These are phyloP conservation scores for Elgaria multicarinata DNA, from an alignment of 2,113 vertebrate species.

Conservation along the genomic window DNA sequence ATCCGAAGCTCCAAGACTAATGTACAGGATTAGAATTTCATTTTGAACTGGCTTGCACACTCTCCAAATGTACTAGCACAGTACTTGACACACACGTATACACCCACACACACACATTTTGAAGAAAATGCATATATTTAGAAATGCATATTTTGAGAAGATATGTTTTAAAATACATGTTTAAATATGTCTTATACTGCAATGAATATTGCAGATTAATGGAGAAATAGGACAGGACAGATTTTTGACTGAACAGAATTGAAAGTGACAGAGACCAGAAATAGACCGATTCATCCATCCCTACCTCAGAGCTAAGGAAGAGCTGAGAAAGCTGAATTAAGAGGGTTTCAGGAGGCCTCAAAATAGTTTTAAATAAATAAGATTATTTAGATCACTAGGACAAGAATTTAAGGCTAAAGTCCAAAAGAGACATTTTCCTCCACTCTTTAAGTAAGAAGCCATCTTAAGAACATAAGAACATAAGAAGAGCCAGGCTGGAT, in stretches of 20 bases:
- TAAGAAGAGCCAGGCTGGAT: too few species aligned
- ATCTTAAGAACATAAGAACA: too few species aligned
- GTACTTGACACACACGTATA: background rate
- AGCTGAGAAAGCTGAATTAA: background rate
- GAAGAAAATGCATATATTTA: background rate
- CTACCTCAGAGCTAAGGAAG: background rate
- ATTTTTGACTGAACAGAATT: background rate
- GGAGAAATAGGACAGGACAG: background rate
- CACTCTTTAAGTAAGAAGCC: background rate
- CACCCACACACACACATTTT: background rate
- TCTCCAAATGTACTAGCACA: background rate
- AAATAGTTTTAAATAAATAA: too few species aligned
- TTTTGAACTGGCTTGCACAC: background rate
- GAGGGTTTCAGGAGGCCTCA: too few species aligned
- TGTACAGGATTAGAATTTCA: background rate
- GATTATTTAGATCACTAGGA: background rate
- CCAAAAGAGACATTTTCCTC: background rate
- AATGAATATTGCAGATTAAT: background rate
- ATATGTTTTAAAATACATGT: background rate
- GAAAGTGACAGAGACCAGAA: too few species aligned
- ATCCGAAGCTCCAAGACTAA: background rate
- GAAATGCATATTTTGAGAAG: background rate
- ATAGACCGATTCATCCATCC: background rate
- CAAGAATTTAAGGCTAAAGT: background rate
- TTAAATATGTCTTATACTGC: background rate